Base-by-base conservation (phyloP, 2,797 vertebrate species). In the Enteromius radiatus region DNA sequence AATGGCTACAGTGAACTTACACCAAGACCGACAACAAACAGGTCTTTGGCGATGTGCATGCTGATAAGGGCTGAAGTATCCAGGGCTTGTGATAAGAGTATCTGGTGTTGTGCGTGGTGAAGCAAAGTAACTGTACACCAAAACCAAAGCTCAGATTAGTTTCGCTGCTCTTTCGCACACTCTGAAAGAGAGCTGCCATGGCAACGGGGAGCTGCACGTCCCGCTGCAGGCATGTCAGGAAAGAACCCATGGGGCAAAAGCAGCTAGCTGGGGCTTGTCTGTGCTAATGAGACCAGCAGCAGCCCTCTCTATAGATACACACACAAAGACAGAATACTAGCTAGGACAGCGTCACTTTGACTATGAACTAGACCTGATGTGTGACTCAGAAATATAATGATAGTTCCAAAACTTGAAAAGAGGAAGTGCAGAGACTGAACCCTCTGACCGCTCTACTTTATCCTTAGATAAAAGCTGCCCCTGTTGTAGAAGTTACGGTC, bases 141-240 rank as follows among this genome's bases (percentile, higher is more conserved):
- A 73, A 83, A 26, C 70, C 41, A 43, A 81, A 65, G 75, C 80
- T 47, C 41, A 78, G 80, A 87, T 80, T 86, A 86, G 79, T 69
- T 82, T 79, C 45, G 70, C 26, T 33, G 52, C 59, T 78, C 52
- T 28, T 71, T 78, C 14, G 7, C 75, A 74, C 68, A 56, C 64
- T 67, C 70, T 17, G 63, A 84, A 67, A 76, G 56, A 79, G 38
- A 28, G 65, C 41, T 83, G 59, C 83, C 67, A 85, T 85, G 77
- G 43, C 77, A 85, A 85, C 80, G 0, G 21, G 31, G 71, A 76
- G 59, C 54, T 54, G 70, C 15, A 28, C 12, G 36, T 45, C 38
- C 59, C 38, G 70, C 41, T 80, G n/a, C 19, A 52, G 43, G 78
- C 76, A 68, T 15, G 52, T 86, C 54, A 82, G 70, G 49, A 23